Base-by-base conservation (phyloP, 2,888 invertebrate genomes). In the Brachyptera risi region DNA sequence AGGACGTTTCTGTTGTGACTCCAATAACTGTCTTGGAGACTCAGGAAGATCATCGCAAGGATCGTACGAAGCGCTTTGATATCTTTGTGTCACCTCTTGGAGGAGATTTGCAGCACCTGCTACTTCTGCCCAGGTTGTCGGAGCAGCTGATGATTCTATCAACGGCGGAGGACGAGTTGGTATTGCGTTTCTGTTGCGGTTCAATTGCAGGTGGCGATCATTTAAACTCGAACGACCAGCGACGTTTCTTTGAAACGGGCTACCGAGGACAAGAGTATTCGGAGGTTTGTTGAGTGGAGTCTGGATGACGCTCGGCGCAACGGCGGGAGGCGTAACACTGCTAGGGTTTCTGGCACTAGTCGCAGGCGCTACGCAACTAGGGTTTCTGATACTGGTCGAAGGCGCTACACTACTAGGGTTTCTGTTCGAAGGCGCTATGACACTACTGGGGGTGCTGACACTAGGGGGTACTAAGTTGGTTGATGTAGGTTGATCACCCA, bases 171-270 rank as follows among this genome's bases (percentile, higher is more conserved):
- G 42, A 17, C 42, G 17, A 21, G 2, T 17, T 3, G 42, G 42
- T 35, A 27, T 31, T 21, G 56, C 24, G 17, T 42, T 58, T 23
- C 61, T 19, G 44, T n/a, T 38, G 38, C 56, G 58, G 49, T 56
- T 59, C 26, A 57, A 49, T 26, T 58, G 60, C 15, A 63, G 44
- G 40, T 63, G 63, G 35, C 63, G 63, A 21, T 61, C 63, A 59
- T 64, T 64, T 26, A 64, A 51, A 37, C 59, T 59, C n/a, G 72
- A 70, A 38, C 76, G 73, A 58, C 74, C 73, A 67, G 75, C 74
- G 61, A 73, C 72, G 69, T 73, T 75, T 61, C 75, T 73, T 68
- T 76, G 76, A 69, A 75, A 74, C 56, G 76, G 71, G 65, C 72
- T 73, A 40, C 74, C 72, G 35, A 76, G 56, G n/a, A 42, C 31